Conservation (phyloP, 2,797 vertebrate species). For the Linurgus olivaceus region DNA sequence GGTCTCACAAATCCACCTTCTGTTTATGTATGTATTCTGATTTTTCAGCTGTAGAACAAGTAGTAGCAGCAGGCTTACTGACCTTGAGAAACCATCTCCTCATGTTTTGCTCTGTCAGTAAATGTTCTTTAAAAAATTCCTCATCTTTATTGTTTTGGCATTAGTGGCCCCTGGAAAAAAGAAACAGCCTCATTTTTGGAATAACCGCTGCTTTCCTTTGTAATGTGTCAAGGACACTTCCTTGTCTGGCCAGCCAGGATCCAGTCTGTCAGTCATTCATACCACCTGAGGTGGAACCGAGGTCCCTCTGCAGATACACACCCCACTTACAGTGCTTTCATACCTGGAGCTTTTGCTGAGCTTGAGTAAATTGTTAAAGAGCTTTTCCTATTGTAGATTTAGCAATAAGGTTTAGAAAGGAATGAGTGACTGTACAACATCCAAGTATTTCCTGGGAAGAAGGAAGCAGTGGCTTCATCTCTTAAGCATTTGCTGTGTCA, state of each 20-base stretch:
- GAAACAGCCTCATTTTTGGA: background rate
- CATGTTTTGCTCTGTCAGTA: background rate
- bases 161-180: background rate
- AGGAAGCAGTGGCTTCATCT: background rate
- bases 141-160: background rate
- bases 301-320: background rate
- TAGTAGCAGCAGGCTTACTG: background rate
- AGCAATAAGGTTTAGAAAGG: background rate
- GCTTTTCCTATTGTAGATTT: background rate
- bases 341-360: background rate
- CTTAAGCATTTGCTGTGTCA: background rate
- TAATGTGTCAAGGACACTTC: background rate
- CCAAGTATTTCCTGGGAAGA: background rate
- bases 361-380: background rate
- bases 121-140: background rate
- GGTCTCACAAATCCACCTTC: background rate
- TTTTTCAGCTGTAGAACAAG: background rate
- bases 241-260: background rate
- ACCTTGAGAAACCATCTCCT: background rate
- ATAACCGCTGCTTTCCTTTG: background rate
- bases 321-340: background rate
- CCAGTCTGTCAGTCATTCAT: background rate
- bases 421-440: background rate
- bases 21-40: background rate
- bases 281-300: fast-evolving